A percentile compares a stretch with the other conserved stretches of the same genome.
phyloP scores from a whole-genome alignment of 2,797 vertebrate species.

The Oreonectes daqikongensis region DNA sequence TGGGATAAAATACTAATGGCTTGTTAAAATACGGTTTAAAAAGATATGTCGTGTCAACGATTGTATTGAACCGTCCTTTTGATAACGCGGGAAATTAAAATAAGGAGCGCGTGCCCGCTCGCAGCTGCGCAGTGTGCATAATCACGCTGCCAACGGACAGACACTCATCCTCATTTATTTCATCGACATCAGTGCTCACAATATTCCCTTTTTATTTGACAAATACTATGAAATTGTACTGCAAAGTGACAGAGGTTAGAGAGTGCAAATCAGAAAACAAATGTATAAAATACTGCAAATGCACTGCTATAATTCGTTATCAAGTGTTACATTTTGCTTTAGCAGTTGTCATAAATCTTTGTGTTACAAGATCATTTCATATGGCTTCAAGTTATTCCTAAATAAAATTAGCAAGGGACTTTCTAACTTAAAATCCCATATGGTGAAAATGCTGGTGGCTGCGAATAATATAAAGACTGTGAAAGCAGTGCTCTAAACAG shows the following conservation, averaged over 20 bases:
- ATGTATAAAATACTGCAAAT: conserved; percentile 10
- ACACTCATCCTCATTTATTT: not conserved
- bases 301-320: conserved; percentile 10
- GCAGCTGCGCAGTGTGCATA: not conserved
- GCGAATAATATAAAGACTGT: conserved; percentile 8
- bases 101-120: not conserved
- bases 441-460: not conserved
- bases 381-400: not conserved
- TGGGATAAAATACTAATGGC: not conserved
- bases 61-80: not conserved
- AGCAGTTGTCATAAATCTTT: not conserved
- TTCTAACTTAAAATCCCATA: not conserved
- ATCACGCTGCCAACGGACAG: not conserved
- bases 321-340: not conserved
- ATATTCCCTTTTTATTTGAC: not conserved
- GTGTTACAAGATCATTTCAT: not conserved
- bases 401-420: too few species aligned
- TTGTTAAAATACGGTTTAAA: not conserved
- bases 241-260: not conserved
- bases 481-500: conserved; percentile 48
- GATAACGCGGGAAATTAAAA: conserved; percentile 17
- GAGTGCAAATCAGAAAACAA: conserved; percentile 10
- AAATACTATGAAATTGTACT: not conserved
- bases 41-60: not conserved
- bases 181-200: conserved; percentile 7